Evolutionary conservation across 2,888 invertebrate species (phyloP).

Genomic region (Galerucella calmariensis): DNA sequence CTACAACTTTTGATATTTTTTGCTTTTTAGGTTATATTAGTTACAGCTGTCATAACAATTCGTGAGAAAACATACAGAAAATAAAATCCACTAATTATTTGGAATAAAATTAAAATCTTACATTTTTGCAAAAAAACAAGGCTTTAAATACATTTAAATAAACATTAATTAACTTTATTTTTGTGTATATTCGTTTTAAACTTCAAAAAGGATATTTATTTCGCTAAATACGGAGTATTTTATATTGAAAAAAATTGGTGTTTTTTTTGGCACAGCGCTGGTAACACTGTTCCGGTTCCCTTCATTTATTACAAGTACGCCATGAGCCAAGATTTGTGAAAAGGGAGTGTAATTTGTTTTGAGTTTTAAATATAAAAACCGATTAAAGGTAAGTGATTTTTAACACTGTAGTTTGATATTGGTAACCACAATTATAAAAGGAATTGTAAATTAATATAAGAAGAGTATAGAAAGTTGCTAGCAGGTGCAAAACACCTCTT

Average conservation of each 20-base stretch:
- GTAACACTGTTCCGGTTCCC: slow-evolving; percentile 40
- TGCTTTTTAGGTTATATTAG: slow-evolving; percentile 40
- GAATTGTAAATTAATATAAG: slow-evolving; percentile 1
- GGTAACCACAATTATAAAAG: background rate
- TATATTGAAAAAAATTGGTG: slow-evolving; percentile 7
- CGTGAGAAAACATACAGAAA: slow-evolving; percentile 24
- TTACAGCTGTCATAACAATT: slow-evolving; percentile 39
- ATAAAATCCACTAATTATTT: slow-evolving; percentile 16
- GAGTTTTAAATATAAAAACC: slow-evolving; percentile 50
- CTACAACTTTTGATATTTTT: too few relatives aligned
- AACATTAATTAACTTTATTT: background rate
- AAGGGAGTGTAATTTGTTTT: slow-evolving; percentile 63
- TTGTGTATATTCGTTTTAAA: background rate
- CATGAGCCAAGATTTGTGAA: slow-evolving; percentile 62
- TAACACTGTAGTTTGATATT: background rate
- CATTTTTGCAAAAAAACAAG: background rate
- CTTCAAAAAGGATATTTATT: background rate
- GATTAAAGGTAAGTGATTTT: slow-evolving; percentile 40
- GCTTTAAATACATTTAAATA: background rate
- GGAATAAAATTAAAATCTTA: background rate
- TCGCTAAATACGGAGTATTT: background rate
- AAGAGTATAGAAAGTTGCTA: slow-evolving; percentile 10
- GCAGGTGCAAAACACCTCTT: slow-evolving; percentile 25
- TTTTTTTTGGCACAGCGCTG: slow-evolving; percentile 33
- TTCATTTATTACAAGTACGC: slow-evolving; percentile 54